Percentiles rank a stretch among this genome's conserved stretches.
Conservation (phyloP, 2,797 vertebrate species). For the Denticeps clupeoides region DNA sequence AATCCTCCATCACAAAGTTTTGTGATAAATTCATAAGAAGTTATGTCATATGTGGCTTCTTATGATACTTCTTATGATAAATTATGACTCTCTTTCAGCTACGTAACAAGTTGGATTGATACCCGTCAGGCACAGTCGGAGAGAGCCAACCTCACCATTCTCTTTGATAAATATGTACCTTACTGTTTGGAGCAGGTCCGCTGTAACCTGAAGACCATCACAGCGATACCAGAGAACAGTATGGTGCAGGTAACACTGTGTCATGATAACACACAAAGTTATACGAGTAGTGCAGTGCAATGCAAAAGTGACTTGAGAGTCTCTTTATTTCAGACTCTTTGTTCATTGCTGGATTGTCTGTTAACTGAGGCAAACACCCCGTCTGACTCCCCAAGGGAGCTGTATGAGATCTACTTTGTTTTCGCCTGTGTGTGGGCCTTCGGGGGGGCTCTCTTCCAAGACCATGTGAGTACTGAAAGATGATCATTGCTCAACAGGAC, state of each 20-base stretch:
- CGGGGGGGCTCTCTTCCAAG: constrained; percentile 69
- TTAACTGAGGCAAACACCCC: constrained; percentile 67
- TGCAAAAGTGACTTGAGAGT: background rate
- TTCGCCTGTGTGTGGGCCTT: constrained; percentile 72
- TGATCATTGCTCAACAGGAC: no score
- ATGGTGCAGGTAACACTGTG: constrained; percentile 48
- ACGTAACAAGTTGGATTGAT: constrained; percentile 66
- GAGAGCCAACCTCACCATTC: constrained; percentile 60
- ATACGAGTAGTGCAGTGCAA: background rate
- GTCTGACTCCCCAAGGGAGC: constrained; percentile 64
- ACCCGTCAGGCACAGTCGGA: constrained; percentile 62
- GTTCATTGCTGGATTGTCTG: constrained; percentile 67
- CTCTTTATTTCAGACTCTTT: constrained; percentile 53
- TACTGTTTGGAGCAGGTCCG: constrained; percentile 68
- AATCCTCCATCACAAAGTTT: no score
- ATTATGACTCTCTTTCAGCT: constrained; percentile 30
- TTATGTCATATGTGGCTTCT: no score
- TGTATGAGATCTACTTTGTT: constrained; percentile 72
- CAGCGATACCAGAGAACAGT: constrained; percentile 57
- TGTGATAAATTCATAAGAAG: no score
- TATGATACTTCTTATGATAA: background rate
- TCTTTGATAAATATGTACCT: constrained; percentile 64
- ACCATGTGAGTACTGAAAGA: constrained; percentile 58
- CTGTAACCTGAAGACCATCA: constrained; percentile 69
- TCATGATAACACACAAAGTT: background rate